Conservation (phyloP, 2,797 vertebrate genomes). For the Austrolebias charrua region DNA sequence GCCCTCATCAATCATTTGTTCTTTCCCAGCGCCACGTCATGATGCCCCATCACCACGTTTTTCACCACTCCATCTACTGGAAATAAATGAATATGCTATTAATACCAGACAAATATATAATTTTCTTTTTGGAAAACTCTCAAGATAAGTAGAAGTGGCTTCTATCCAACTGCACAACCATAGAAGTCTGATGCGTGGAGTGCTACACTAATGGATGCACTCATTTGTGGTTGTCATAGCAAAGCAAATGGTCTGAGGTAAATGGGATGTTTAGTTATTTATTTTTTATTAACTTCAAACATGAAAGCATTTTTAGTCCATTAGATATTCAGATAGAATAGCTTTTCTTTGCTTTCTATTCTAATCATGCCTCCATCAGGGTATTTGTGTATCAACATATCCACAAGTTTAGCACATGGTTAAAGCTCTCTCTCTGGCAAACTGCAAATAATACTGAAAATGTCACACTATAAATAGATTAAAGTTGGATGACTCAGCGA, state of each 20-base stretch:
- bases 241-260: constrained; percentile 1
- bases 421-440: constrained; percentile 36
- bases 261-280: background rate
- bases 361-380: constrained; percentile 2
- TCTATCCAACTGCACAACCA: background rate
- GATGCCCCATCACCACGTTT: no score
- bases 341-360: background rate
- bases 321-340: background rate
- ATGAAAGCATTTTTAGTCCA: no score
- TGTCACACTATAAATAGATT: constrained; percentile 53
- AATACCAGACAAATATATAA: no score
- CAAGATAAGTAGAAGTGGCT: no score
- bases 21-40: no score
- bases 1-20: no score
- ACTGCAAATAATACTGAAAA: constrained; percentile 49
- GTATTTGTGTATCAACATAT: constrained; percentile 26
- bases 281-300: background rate
- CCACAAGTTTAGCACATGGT: constrained; percentile 25
- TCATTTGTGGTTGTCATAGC: background rate
- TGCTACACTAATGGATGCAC: constrained; percentile 1
- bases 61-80: no score
- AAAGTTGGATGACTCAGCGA: constrained; percentile 33
- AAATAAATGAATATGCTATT: no score
- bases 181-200: background rate
- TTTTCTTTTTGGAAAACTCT: no score